Evolutionary conservation across 2,888 invertebrate genomes (phyloP).

Genomic region (Cantharis lateralis): DNA sequence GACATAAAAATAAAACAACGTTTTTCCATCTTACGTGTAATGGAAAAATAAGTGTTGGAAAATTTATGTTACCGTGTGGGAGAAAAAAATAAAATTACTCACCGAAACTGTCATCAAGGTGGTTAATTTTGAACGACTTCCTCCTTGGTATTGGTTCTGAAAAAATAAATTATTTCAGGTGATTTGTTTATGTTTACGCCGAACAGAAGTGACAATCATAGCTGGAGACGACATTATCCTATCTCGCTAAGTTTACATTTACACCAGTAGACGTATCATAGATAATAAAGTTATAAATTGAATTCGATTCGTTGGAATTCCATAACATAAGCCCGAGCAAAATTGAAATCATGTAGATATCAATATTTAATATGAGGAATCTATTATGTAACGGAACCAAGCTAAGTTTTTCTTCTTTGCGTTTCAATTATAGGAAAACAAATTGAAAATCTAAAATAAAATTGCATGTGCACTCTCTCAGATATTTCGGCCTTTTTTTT

Average conservation of each 20-base stretch:
- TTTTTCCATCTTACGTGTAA: not conserved
- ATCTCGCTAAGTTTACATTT: not conserved
- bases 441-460: not conserved
- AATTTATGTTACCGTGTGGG: not conserved
- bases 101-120: not conserved
- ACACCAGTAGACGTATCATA: not conserved
- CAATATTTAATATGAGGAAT: not conserved
- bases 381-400: not conserved
- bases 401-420: not conserved
- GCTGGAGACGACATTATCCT: no score
- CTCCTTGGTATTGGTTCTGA: not conserved
- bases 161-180: not conserved
- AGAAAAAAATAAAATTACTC: not conserved
- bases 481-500: not conserved
- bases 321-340: not conserved
- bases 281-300: not conserved
- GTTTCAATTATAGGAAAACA: not conserved
- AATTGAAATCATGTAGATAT: not conserved
- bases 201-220: not conserved
- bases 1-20: not conserved
- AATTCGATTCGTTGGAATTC: not conserved
- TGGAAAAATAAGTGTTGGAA: not conserved
- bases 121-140: not conserved
- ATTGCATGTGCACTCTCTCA: not conserved
- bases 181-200: not conserved